Evolutionary conservation across 2,113 vertebrate species (phyloP).

Genomic region (Prionailurus viverrinus): DNA sequence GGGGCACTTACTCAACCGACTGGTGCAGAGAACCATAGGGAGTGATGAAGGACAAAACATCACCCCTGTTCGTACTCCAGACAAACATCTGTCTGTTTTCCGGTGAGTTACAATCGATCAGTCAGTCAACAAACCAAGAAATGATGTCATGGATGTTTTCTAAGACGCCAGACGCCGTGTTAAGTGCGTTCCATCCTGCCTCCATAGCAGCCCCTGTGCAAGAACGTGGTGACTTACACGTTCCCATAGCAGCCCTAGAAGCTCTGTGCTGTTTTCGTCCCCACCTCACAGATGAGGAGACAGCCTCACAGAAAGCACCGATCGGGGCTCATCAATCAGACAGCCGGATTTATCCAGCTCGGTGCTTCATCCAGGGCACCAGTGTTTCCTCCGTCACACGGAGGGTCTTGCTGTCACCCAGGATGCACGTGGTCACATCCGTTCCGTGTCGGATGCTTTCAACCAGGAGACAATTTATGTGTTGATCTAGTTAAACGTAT

Average conservation of each 20-base stretch:
- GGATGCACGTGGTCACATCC: background rate
- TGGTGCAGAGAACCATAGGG: background rate
- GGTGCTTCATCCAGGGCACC: background rate
- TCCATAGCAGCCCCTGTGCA: background rate
- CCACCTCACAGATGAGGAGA: background rate
- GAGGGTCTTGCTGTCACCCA: background rate
- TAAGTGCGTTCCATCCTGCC: background rate
- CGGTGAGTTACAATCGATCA: background rate
- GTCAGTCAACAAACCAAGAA: background rate
- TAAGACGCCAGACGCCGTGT: background rate
- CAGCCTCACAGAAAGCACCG: background rate
- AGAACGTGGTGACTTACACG: background rate
- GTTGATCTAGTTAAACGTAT: background rate
- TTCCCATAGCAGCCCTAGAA: background rate
- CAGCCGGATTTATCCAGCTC: background rate
- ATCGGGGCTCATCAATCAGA: background rate
- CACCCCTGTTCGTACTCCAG: background rate
- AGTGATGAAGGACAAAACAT: background rate
- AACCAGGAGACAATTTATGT: background rate
- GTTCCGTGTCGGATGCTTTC: background rate
- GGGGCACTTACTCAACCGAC: background rate
- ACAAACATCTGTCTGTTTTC: background rate
- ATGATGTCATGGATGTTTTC: background rate
- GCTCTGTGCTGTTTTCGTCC: background rate
- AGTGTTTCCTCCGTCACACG: background rate